Conservation (phyloP, 2,113 vertebrate species). For the Nothoprocta perdicaria region DNA sequence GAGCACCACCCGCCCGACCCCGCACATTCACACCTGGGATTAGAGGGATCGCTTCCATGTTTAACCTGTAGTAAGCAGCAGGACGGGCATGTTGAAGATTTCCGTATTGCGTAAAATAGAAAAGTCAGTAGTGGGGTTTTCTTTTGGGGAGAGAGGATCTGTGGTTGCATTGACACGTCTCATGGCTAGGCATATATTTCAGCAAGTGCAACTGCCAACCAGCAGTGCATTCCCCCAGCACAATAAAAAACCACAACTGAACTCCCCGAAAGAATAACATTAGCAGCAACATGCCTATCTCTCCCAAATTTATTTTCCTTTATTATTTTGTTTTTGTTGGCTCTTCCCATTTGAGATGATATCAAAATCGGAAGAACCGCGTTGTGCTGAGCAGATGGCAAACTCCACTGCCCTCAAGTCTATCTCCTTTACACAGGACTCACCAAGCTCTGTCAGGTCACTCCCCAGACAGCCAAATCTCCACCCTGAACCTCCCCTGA, state of each 20-base stretch:
- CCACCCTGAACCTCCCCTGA: not conserved
- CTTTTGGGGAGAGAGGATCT: not conserved
- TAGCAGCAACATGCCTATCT: not conserved
- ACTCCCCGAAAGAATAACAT: not conserved
- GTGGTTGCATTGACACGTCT: not conserved
- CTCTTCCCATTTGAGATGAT: not conserved
- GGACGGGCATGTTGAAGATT: no score
- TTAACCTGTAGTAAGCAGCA: not conserved
- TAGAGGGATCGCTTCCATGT: accelerated
- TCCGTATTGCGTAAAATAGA: no score
- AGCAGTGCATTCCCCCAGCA: not conserved
- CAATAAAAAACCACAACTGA: not conserved
- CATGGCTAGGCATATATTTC: not conserved
- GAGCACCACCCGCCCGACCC: no score
- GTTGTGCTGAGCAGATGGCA: not conserved
- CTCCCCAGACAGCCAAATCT: not conserved
- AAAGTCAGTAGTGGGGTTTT: not conserved
- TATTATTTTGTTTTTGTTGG: not conserved
- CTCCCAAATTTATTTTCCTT: not conserved
- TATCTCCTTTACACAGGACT: not conserved
- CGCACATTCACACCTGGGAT: not conserved
- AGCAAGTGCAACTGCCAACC: not conserved
- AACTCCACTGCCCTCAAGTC: not conserved
- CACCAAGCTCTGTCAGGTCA: not conserved
- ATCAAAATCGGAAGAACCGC: not conserved